Percentiles rank a stretch among this genome's conserved stretches.
These are phyloP conservation scores for Intellagama lesueurii DNA, from an alignment of 2,797 vertebrate genomes.

Conservation along the genomic window DNA sequence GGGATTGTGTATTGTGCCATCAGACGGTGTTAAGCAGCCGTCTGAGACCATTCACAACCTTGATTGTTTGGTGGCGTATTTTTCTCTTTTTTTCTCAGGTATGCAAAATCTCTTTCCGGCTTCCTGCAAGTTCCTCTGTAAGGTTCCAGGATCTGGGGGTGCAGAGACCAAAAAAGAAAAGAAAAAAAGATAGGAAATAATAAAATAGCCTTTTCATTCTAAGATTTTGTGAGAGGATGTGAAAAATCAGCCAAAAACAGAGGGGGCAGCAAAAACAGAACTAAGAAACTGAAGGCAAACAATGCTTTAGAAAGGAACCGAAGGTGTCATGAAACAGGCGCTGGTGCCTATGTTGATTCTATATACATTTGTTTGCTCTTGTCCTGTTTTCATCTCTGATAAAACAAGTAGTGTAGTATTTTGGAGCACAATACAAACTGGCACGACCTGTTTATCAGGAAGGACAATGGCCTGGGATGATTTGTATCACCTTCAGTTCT, in stretches of 20 bases:
- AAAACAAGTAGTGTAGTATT: neutral
- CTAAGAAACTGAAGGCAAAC: neutral
- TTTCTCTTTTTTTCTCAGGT: neutral
- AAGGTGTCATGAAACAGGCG: neutral
- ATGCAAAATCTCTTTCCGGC: conserved; percentile 47
- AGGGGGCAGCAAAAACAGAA: neutral
- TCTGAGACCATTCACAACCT: conserved; percentile 12
- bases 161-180: neutral
- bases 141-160: conserved; percentile 12
- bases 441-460: neutral
- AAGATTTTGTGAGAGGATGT: neutral
- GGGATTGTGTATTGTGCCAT: conserved; percentile 53
- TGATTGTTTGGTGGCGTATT: conserved; percentile 20
- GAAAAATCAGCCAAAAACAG: neutral
- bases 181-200: neutral
- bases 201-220: neutral
- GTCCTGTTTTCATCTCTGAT: neutral
- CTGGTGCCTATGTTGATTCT: too few species aligned
- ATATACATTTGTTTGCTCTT: neutral
- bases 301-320: neutral
- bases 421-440: neutral
- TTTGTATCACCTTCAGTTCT: neutral
- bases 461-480: neutral
- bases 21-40: conserved; percentile 48
- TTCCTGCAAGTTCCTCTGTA: conserved; percentile 28